Conservation (phyloP, 2,113 vertebrate species). For the Marmota monax region DNA sequence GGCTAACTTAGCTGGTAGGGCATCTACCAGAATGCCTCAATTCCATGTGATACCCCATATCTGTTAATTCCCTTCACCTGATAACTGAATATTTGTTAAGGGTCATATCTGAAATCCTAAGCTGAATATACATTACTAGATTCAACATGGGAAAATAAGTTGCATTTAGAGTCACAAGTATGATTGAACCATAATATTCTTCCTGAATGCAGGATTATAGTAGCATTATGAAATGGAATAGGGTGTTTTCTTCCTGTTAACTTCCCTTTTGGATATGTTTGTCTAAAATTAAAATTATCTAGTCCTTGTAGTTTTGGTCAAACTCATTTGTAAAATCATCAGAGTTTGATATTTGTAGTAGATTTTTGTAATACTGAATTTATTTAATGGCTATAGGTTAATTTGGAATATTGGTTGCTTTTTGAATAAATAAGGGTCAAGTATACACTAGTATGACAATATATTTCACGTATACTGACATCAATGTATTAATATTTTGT, state of each 20-base stretch:
- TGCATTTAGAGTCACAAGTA: conserved; percentile 33
- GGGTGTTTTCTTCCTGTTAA: neutral
- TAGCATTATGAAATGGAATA: neutral
- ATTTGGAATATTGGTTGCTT: neutral
- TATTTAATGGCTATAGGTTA: neutral
- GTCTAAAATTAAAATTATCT: neutral
- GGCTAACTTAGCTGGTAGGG: neutral
- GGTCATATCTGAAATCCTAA: neutral
- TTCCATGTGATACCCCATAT: neutral
- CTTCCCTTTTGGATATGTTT: neutral
- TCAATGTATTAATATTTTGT: neutral
- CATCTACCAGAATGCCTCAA: neutral
- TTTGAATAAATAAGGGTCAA: neutral
- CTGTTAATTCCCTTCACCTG: neutral
- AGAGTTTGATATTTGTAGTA: neutral
- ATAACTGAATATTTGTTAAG: conserved; percentile 16
- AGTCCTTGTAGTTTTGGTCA: neutral
- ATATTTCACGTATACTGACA: neutral
- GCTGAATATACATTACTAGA: neutral
- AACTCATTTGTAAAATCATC: conserved; percentile 13
- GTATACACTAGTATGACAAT: neutral
- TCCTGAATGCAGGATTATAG: neutral
- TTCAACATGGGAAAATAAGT: neutral
- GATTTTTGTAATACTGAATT: neutral
- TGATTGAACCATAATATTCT: neutral